A percentile compares a stretch with the other conserved stretches of the same genome.
phyloP scores from a whole-genome alignment of 2,797 vertebrate genomes.

The Mus minutoides region DNA sequence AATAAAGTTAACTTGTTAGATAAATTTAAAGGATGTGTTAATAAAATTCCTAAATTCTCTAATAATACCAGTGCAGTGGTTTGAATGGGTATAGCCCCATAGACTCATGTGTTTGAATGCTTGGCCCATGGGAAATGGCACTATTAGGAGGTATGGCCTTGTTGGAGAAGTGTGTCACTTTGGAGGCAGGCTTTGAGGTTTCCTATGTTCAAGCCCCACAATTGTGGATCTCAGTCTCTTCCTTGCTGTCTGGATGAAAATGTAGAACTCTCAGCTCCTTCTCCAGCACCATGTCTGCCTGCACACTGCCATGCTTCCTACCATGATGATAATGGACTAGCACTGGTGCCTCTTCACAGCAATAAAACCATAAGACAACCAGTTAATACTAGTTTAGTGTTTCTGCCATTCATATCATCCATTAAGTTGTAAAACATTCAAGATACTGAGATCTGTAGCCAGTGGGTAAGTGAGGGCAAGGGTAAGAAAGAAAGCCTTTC shows the following conservation, averaged over 20 bases:
- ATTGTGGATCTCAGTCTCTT: background rate
- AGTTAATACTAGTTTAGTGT: constrained; percentile 37
- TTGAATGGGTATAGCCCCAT: background rate
- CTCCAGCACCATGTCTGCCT: background rate
- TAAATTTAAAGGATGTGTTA: constrained; percentile 37
- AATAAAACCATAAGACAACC: background rate
- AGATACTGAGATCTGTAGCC: background rate
- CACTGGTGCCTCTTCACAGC: background rate
- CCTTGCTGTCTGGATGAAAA: background rate
- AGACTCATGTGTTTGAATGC: background rate
- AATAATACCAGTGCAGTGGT: background rate
- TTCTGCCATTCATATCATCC: constrained; percentile 1
- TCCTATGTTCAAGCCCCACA: background rate
- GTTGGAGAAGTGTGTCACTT: background rate
- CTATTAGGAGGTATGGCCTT: background rate
- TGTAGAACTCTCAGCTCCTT: background rate
- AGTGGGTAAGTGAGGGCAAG: background rate
- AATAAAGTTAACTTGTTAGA: constrained; percentile 6
- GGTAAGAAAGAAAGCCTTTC: background rate
- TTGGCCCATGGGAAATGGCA: background rate
- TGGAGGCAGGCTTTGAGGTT: background rate
- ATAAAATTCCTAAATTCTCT: background rate
- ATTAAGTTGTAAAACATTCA: constrained; percentile 17
- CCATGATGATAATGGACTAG: background rate
- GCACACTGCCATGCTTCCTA: background rate